These are phyloP conservation scores for Syngnathus acus DNA, from an alignment of 2,797 vertebrate species.

Conservation along the genomic window DNA sequence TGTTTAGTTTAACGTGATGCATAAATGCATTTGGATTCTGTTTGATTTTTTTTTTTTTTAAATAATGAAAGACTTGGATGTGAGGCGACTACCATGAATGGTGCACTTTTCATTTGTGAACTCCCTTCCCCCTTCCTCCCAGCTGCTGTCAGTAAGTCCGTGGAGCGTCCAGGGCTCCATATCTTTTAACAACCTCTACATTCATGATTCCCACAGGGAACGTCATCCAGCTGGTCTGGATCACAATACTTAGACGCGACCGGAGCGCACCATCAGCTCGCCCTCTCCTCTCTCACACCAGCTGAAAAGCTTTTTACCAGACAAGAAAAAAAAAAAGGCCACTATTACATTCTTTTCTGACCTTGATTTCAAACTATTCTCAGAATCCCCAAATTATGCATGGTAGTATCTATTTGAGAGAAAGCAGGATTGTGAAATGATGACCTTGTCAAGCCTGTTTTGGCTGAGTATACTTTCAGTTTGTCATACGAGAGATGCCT, in stretches of 20 bases:
- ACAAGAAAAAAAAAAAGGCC: slow-evolving; percentile 14
- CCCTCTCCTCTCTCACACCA: slow-evolving; percentile 47
- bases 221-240: slow-evolving; percentile 78
- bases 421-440: slow-evolving; percentile 32
- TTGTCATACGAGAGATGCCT: slow-evolving; percentile 39
- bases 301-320: slow-evolving; percentile 40
- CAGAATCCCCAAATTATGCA: background rate
- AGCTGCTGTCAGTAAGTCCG: slow-evolving; percentile 82
- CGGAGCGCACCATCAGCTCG: slow-evolving; percentile 63
- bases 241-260: slow-evolving; percentile 63
- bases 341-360: background rate
- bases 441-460: slow-evolving; percentile 60
- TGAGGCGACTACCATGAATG: slow-evolving; percentile 33
- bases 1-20: background rate
- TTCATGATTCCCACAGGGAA: slow-evolving; percentile 76
- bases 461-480: slow-evolving; percentile 47
- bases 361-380: background rate
- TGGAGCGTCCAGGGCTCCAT: slow-evolving; percentile 71
- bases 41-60: background rate
- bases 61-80: slow-evolving; percentile 29
- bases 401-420: background rate
- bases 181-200: slow-evolving; percentile 81
- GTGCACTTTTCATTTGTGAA: slow-evolving; percentile 27
- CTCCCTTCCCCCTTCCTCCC: slow-evolving; percentile 67
- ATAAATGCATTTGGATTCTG: slow-evolving; percentile 3